Conservation (phyloP, 2,797 vertebrate genomes). For the Emydoidea blandingii region DNA sequence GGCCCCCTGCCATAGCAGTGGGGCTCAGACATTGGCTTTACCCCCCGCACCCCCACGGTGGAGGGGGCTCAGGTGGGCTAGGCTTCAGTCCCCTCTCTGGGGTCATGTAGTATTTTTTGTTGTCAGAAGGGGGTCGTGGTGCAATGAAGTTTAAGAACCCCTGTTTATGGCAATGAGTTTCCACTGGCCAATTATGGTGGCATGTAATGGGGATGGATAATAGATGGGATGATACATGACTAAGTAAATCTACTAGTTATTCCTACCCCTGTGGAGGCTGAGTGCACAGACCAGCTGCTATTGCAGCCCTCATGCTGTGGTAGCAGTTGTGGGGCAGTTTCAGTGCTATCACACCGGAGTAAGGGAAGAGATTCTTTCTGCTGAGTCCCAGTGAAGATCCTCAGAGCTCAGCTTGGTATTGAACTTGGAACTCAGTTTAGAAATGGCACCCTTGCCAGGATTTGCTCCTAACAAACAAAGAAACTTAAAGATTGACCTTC, state of each 20-base stretch:
- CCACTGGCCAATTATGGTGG: too few species aligned
- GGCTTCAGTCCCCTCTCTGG: too few species aligned
- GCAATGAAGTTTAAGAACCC: too few species aligned
- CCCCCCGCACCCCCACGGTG: rapidly evolving
- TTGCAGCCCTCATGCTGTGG: neutral
- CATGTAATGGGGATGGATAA: neutral
- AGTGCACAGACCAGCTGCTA: neutral
- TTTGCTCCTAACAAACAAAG: neutral
- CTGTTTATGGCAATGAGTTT: too few species aligned
- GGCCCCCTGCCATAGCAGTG: too few species aligned
- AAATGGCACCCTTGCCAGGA: neutral
- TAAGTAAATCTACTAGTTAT: neutral
- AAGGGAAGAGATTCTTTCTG: neutral
- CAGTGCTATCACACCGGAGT: neutral
- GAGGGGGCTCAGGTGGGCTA: too few species aligned
- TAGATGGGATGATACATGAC: neutral
- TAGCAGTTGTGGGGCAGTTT: neutral
- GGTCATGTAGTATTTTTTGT: too few species aligned
- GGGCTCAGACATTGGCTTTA: too few species aligned
- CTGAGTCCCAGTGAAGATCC: neutral
- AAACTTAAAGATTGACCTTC: neutral
- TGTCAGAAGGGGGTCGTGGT: too few species aligned
- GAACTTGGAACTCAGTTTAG: neutral
- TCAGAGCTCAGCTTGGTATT: neutral
- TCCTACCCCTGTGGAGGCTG: neutral